Base-by-base conservation (phyloP, 2,888 invertebrate species). In the Brachypalpus laphriformis region DNA sequence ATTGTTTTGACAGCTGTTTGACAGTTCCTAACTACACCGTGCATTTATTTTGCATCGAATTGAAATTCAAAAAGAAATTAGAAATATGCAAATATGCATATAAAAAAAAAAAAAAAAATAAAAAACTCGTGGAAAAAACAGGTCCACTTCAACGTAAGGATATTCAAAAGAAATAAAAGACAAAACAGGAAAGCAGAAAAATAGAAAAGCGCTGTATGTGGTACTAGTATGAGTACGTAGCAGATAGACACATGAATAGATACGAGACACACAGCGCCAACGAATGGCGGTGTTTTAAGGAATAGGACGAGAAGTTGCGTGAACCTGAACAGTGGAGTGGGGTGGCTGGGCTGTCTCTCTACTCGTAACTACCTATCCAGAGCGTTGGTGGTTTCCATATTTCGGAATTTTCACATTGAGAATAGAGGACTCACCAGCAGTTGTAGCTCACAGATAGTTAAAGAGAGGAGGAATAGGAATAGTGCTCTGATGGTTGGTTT, bases 281-380 rank as follows among this genome's bases (percentile, higher is more conserved):
- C 77, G 78, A 78, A 65, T 77, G 61, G 61, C 61, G 70, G 82
- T 83, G 78, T 68, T 83, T 83, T 57, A 78, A 83, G 78, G 83
- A 83, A 65, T 56, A 74, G 74, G 61, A 78, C 68, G 70, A 70
- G 56, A 63, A 78, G 68, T 83, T 83, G 82, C 78, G 82, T 82
- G 75, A 75, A 71, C 70, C 59, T 45, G 45, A 47, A 49, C 59
- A 47, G 9, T 68, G 28, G 59, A 47, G 66, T 61, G 59, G 71
- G 66, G 68, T 77, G 34, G 34, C 14, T 37, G 28, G 42, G 66
- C 25, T 70, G 18, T 18, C 18, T 72, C 59, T 66, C 68, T 59
- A n/a, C n/a, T n/a, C n/a, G n/a, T n/a, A 49, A 71, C 70, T 56
- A 71, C 71, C 66, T 65, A 28, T 45, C 8, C 31, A 54, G 59